A percentile compares a stretch with the other conserved stretches of the same genome.
Evolutionary conservation across 2,888 invertebrate species (phyloP).

Genomic region (Aphodius sticticus): DNA sequence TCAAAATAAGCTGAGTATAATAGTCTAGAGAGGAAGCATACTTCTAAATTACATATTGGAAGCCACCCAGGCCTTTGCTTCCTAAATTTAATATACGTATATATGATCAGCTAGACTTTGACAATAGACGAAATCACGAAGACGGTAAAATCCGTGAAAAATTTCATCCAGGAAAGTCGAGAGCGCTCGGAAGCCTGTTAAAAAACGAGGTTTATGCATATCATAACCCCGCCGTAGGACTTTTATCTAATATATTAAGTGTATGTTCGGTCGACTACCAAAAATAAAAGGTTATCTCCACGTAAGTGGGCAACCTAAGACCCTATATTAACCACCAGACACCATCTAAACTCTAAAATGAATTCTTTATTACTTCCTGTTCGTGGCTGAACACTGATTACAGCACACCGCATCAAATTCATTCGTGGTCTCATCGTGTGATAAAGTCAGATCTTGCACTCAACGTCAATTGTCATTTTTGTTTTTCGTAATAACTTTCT

Average conservation of each 20-base stretch:
- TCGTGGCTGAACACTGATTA: neutral
- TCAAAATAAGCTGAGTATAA: neutral
- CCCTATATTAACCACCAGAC: neutral
- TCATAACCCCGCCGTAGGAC: constrained; percentile 4
- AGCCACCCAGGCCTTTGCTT: neutral
- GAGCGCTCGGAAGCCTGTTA: neutral
- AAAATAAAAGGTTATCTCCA: constrained; percentile 16
- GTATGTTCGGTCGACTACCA: neutral
- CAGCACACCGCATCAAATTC: neutral
- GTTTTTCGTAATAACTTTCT: too few relatives aligned
- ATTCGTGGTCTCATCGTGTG: too few relatives aligned
- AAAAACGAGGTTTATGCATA: neutral
- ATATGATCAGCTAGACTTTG: neutral
- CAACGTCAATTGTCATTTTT: too few relatives aligned
- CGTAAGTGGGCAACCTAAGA: constrained; percentile 1
- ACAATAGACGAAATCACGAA: constrained; percentile 11
- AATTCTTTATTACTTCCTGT: neutral
- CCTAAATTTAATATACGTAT: neutral
- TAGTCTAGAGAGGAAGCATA: neutral
- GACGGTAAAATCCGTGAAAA: neutral
- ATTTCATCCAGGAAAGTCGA: neutral
- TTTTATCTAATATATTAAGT: constrained; percentile 18
- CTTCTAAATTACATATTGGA: neutral
- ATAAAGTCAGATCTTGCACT: too few relatives aligned
- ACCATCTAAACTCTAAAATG: neutral